Conservation (phyloP, 2,888 invertebrate genomes). For the Lasioglossum marginatum region DNA sequence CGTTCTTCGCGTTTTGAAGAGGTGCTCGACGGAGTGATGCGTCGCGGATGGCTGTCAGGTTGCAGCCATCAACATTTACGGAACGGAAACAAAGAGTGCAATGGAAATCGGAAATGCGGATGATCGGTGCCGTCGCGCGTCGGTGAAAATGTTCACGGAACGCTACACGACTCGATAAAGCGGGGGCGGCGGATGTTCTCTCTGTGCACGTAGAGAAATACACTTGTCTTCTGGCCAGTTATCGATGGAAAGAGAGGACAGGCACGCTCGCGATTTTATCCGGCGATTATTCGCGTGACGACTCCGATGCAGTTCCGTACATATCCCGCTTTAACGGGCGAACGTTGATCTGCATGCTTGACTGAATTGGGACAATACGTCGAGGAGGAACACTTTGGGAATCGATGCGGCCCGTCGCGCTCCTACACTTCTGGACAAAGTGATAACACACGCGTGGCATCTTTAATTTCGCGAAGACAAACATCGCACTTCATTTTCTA, state of each 20-base stretch:
- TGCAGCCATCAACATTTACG: conserved; percentile 14
- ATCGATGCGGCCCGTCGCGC: conserved; percentile 12
- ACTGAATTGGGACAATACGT: conserved; percentile 47
- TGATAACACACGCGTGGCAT: not conserved
- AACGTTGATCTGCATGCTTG: conserved; percentile 36
- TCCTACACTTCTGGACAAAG: not conserved
- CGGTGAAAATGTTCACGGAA: not conserved
- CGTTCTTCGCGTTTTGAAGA: conserved; percentile 13
- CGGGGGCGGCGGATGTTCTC: not conserved
- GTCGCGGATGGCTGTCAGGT: conserved; percentile 4
- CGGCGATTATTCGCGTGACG: conserved; percentile 26
- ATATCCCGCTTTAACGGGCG: conserved; percentile 13
- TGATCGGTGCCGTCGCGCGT: not conserved
- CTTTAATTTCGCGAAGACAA: not conserved
- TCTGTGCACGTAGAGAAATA: not conserved
- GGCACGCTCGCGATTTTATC: conserved; percentile 4
- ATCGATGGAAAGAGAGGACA: not conserved
- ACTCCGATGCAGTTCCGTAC: conserved; percentile 18
- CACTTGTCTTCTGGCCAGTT: not conserved
- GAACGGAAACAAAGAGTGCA: conserved; percentile 3
- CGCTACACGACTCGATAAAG: not conserved
- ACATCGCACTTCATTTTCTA: too few species aligned
- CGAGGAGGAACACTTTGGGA: conserved; percentile 33
- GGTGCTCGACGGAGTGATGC: conserved; percentile 4
- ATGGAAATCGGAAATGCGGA: conserved; percentile 6